A percentile compares a stretch with the other conserved stretches of the same genome.
Conservation (phyloP, 1,140 invertebrate genomes). For the Diorhabda sublineata region DNA sequence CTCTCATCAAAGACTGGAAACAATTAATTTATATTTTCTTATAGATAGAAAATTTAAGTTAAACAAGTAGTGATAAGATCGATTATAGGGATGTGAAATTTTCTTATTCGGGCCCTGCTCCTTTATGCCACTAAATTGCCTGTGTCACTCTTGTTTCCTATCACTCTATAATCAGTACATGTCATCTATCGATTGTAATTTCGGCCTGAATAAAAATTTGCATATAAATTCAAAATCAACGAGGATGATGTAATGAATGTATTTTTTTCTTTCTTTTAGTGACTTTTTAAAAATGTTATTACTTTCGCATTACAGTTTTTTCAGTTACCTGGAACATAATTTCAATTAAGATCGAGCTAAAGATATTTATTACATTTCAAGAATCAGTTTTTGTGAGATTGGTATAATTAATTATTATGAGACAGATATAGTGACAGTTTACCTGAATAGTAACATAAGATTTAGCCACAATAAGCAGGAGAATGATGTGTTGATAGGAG, state of each 20-base stretch:
- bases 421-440: too few relatives aligned
- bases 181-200: slow-evolving; percentile 23
- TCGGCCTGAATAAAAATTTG: slow-evolving; percentile 16
- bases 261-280: slow-evolving; percentile 10
- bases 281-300: slow-evolving; percentile 8
- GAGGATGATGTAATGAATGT: slow-evolving; percentile 16
- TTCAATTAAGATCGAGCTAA: background rate
- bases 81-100: too few relatives aligned
- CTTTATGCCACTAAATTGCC: slow-evolving; percentile 21
- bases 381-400: too few relatives aligned
- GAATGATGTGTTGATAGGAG: too few relatives aligned
- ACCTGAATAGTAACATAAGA: too few relatives aligned
- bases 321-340: slow-evolving; percentile 8
- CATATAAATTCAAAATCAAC: slow-evolving; percentile 21
- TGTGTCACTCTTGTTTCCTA: slow-evolving; percentile 22
- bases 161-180: slow-evolving; percentile 19
- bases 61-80: too few relatives aligned
- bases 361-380: too few relatives aligned
- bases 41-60: too few relatives aligned
- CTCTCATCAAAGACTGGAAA: too few relatives aligned
- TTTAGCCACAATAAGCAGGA: too few relatives aligned
- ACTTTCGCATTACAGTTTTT: slow-evolving; percentile 13
- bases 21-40: too few relatives aligned
- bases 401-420: too few relatives aligned
- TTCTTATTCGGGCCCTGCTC: background rate